Evolutionary conservation across 2,888 invertebrate genomes (phyloP), one percentile per base, ranked within the genome.

Genomic region (Bugulina stolonifera): DNA sequence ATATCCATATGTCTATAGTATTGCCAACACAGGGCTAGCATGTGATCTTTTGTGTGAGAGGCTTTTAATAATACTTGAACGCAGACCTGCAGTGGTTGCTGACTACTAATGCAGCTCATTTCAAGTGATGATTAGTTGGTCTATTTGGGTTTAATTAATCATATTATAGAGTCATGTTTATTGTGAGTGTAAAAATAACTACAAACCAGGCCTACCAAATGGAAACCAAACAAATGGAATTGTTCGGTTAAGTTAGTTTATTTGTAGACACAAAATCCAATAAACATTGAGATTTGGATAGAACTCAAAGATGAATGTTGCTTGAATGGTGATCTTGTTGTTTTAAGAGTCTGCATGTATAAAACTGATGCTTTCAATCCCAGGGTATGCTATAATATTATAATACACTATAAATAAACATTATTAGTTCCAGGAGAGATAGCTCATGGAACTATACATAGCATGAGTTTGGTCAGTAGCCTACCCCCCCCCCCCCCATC

Each of bases 81-180:
- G 32, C 22, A 64, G 2, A 32, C 64, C 64, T 64, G 32, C n/a
- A 5, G 32, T 27, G 64, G 64, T 32, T 64, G 25, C 64, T 32
- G 25, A 32, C 64, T 43, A 18, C 43, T 10, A 18, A 43, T 43
- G 18, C 43, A 43, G 10, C 43, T 43, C 18, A 43, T 10, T 43
- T 43, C 43, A 43, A 43, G 18, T 18, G 5, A 64, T 64, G 64
- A 64, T 64, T 64, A 64, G 64, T 27, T 14, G 14, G 14, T 5
- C 64, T 64, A 64, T 64, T 64, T 64, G 64, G 32, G 64, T 64
- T 64, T 64, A 64, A 64, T 64, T 64, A 64, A 64, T 64, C 64
- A 64, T 64, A 64, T 64, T 64, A 64, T 64, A 32, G 32, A 34
- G 18, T 22, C 10, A 22, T 64, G 34, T 64, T 64, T 64, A 64